A percentile compares a stretch with the other conserved stretches of the same genome.
phyloP scores from a whole-genome alignment of 2,113 vertebrate genomes.

The Coryphaenoides rupestris region DNA sequence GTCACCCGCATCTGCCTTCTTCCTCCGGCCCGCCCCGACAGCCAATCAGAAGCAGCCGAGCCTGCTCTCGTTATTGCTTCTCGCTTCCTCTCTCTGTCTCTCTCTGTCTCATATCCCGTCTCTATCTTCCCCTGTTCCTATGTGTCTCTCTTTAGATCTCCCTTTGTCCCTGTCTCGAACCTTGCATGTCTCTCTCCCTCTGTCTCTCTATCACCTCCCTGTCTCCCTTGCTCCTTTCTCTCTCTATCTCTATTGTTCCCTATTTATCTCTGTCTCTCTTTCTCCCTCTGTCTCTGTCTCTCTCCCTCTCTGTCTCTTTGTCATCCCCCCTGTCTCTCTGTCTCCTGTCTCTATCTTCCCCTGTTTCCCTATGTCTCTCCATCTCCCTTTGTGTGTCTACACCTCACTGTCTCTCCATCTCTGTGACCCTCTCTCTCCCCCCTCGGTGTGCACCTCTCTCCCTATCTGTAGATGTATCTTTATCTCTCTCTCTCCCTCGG shows the following conservation, averaged over 20 bases:
- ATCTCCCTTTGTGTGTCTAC: too few relatives aligned
- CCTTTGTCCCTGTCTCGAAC: neutral
- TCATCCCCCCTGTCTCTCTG: too few relatives aligned
- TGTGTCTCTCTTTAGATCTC: conserved; percentile 7
- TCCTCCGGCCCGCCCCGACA: conserved; percentile 56
- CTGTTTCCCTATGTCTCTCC: too few relatives aligned
- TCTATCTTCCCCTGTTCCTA: conserved; percentile 2
- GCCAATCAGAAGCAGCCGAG: conserved; percentile 35
- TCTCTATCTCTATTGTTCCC: neutral
- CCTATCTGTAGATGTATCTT: too few relatives aligned
- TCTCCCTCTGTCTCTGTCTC: neutral
- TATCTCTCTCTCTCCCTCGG: too few relatives aligned
- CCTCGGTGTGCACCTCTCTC: too few relatives aligned
- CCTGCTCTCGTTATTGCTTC: conserved; percentile 12
- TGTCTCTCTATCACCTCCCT: conserved; percentile 11
- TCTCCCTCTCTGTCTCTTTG: neutral
- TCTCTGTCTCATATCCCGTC: conserved; percentile 17
- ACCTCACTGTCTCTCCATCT: too few relatives aligned
- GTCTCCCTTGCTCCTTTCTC: conserved; percentile 15
- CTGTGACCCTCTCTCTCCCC: too few relatives aligned
- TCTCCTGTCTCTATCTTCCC: too few relatives aligned
- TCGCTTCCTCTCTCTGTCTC: conserved; percentile 1
- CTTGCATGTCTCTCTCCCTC: conserved; percentile 8
- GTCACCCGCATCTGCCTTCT: conserved; percentile 69
- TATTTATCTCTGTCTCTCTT: neutral